Evolutionary conservation across 2,113 vertebrate genomes (phyloP), one percentile per base, ranked within the genome.

Genomic region (Ciconia maguari): DNA sequence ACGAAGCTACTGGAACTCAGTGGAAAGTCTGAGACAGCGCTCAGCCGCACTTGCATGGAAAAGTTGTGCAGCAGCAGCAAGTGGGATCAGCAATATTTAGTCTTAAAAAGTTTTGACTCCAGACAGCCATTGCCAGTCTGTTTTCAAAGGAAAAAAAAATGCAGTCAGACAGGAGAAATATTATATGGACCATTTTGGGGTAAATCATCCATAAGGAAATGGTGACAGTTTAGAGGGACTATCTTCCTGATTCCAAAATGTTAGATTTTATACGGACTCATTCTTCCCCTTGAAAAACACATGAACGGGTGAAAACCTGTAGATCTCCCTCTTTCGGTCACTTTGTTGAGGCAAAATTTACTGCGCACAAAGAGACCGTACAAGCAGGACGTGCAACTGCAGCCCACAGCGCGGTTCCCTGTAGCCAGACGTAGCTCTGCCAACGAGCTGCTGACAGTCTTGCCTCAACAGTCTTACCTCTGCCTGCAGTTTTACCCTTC

Each of bases 381-480:
- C 19, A 51, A n/a, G 14, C 6, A 10, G 19, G 38, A 16, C 41
- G 7, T 11, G 19, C 27, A 66, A 4, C 24, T 26, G 46, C 32
- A 61, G 48, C 0, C 1, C 9, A 42, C 3, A 4, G 24, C 1
- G 0, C 0, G 0, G 24, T 24, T 71, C n/a, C 21, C 27, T 1
- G 0, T 11, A 38, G 6, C 30, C 15, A 36, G 49, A 54, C 0
- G 0, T 13, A 49, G 41, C 20, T 72, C 36, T 0, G 1, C 9
- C 3, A 2, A 10, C 0, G 9, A 89, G 18, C 9, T 0, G 5
- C 42, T 19, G 16, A 26, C 18, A 27, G 18, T 48, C 38, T 75
- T 58, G 18, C 16, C 26, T 52, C 16, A 16, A 22, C 3, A 42
- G 22, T 34, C 34, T 62, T 48, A 29, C 9, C 17, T 57, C 49